Base-by-base conservation (phyloP, 2,797 vertebrate species). In the Remorina albescens region DNA sequence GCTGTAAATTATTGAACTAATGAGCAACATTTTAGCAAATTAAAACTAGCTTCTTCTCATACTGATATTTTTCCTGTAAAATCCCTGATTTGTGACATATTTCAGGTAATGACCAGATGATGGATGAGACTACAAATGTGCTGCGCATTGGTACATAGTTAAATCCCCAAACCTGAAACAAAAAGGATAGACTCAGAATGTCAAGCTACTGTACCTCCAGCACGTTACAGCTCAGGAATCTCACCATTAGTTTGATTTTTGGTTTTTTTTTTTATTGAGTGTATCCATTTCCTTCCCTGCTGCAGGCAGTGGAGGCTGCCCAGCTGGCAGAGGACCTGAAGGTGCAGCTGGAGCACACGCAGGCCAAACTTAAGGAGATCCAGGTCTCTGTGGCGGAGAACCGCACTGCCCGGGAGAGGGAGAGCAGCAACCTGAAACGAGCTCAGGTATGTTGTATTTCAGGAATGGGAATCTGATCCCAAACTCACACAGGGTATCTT, bases 261-360 rank as follows among this genome's bases (percentile, higher is more conserved):
- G n/a, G n/a, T 61, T 61, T 84, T 30, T 61, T 61, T 84, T 30
- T 80, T 91, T 73, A 86, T 81, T 86, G 74, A 86, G 63, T 80
- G 78, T 66, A 60, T 83, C 53, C 74, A 75, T 62, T 84, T 83
- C 56, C 78, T 91, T 88, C 64, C 81, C 53, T 63, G 25, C 74
- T 75, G 72, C 91, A 97, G 96, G 96, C 96, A 1, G 96, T 97
- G 81, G 97, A 98, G 88, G 97, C 96, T 0, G 96, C 96, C 64
- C 96, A 97, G 90, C 88, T 97, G 92, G 96, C 97, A 4, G 96
- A 97, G 82, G 96, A 97, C 90, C 88, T 97, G 83, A 97, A 97
- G 91, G 96, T 97, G 71, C 96, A 97, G 93, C 91, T 97, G 89
- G 97, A 98, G 56, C 96, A 98, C 19, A 96, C 96, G 2, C 96